Evolutionary conservation across 2,888 invertebrate species (phyloP).

Genomic region (Mimachlamys varia): DNA sequence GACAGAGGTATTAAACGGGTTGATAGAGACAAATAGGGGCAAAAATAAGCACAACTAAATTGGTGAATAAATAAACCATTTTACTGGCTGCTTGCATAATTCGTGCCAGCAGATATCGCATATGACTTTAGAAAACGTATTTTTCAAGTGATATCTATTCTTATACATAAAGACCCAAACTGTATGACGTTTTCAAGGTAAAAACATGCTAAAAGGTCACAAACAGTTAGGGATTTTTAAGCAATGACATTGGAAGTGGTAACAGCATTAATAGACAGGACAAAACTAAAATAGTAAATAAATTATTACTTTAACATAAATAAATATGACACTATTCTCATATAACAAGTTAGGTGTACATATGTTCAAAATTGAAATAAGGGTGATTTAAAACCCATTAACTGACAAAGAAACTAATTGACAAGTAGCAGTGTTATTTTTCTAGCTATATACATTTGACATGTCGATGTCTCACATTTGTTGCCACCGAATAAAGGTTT

Average conservation of each 20-base stretch:
- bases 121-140: too few relatives aligned
- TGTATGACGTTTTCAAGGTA: neutral
- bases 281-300: neutral
- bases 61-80: too few relatives aligned
- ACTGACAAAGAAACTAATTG: neutral
- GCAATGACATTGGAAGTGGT: neutral
- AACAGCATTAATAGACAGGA: neutral
- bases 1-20: too few relatives aligned
- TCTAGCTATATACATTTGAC: neutral
- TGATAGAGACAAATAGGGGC: too few relatives aligned
- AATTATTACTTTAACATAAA: neutral
- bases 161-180: too few relatives aligned
- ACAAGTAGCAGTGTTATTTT: slow-evolving; percentile 3
- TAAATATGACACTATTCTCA: neutral
- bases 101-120: too few relatives aligned
- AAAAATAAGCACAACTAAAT: too few relatives aligned
- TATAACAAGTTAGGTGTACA: neutral
- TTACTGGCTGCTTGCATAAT: too few relatives aligned
- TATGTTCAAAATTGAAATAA: neutral
- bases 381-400: slow-evolving; percentile 32
- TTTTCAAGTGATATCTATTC: too few relatives aligned
- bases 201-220: neutral
- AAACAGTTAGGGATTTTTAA: neutral
- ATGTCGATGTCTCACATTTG: slow-evolving; percentile 10
- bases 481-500: neutral